Percentiles rank a stretch among this genome's conserved stretches.
Conservation (phyloP, 2,888 invertebrate genomes). For the Eretmocerus hayati region DNA sequence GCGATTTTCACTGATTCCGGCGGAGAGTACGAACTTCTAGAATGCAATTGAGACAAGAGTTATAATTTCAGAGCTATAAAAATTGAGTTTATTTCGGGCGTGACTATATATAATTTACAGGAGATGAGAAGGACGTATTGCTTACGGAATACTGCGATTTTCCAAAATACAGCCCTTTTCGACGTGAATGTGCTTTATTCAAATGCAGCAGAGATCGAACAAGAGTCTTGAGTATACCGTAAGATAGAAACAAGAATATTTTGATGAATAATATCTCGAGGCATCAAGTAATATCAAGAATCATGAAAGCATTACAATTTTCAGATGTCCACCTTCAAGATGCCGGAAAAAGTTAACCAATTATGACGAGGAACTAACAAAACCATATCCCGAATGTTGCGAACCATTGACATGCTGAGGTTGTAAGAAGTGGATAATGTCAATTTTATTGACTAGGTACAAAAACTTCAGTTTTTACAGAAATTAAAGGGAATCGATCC, state of each 20-base stretch:
- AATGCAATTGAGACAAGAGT: no score
- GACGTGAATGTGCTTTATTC: constrained; percentile 12
- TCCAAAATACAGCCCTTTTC: constrained; percentile 10
- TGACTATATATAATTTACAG: no score
- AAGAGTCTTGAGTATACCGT: constrained; percentile 8
- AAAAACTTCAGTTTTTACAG: no score
- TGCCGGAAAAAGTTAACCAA: constrained; percentile 21
- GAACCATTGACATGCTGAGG: constrained; percentile 19
- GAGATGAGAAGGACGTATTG: no score
- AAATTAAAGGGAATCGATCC: no score
- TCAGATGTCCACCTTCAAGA: constrained; percentile 21
- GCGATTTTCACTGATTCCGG: no score
- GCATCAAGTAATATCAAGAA: no score
- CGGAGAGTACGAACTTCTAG: no score
- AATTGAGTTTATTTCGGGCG: no score
- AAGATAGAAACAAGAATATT: neutral
- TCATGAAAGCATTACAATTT: no score
- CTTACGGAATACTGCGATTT: constrained; percentile 15
- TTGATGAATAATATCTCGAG: neutral
- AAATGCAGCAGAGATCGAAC: constrained; percentile 13
- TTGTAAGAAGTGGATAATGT: neutral
- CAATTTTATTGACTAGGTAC: no score
- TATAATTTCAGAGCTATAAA: no score
- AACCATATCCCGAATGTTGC: constrained; percentile 28
- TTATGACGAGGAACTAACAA: constrained; percentile 16